These are phyloP conservation scores for Arctopsyche grandis DNA, from an alignment of 1,140 invertebrate species.

Conservation along the genomic window DNA sequence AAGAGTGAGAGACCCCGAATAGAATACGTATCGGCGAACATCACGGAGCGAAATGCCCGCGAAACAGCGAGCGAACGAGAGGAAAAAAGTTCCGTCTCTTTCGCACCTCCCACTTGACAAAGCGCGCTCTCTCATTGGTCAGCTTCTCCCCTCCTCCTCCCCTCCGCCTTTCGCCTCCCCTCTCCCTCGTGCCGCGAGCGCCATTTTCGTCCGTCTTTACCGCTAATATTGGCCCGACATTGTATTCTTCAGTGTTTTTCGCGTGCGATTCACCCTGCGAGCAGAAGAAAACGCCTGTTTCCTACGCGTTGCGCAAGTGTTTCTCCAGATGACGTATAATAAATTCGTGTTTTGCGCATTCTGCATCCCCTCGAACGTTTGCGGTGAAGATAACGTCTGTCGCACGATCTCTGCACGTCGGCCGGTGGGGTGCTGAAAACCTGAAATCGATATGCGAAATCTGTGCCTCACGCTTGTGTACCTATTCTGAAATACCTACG, in stretches of 20 bases:
- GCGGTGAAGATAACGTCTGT: too few relatives aligned
- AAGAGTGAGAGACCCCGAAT: too few relatives aligned
- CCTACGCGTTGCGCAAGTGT: neutral
- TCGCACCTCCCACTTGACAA: neutral
- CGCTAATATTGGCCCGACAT: slow-evolving; percentile 30
- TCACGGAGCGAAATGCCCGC: neutral
- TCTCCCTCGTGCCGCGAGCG: slow-evolving; percentile 29
- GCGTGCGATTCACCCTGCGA: neutral
- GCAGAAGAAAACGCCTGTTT: neutral
- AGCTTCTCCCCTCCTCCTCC: neutral
- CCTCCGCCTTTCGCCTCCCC: neutral
- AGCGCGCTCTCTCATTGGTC: slow-evolving; percentile 3
- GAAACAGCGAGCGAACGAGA: neutral
- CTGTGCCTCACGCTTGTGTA: neutral
- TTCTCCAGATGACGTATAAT: neutral
- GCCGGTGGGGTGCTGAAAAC: neutral
- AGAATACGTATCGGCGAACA: neutral
- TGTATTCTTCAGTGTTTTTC: slow-evolving; percentile 1
- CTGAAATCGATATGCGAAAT: slow-evolving; percentile 8
- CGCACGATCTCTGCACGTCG: too few relatives aligned
- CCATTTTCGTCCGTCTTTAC: slow-evolving; percentile 33
- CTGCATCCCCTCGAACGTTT: too few relatives aligned
- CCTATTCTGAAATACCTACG: too few relatives aligned
- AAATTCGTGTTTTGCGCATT: too few relatives aligned
- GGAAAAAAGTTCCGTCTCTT: neutral